A percentile compares a stretch with the other conserved stretches of the same genome.
These are phyloP conservation scores for Enteromius afrohamiltoni DNA, from an alignment of 2,797 vertebrate genomes.

Conservation along the genomic window DNA sequence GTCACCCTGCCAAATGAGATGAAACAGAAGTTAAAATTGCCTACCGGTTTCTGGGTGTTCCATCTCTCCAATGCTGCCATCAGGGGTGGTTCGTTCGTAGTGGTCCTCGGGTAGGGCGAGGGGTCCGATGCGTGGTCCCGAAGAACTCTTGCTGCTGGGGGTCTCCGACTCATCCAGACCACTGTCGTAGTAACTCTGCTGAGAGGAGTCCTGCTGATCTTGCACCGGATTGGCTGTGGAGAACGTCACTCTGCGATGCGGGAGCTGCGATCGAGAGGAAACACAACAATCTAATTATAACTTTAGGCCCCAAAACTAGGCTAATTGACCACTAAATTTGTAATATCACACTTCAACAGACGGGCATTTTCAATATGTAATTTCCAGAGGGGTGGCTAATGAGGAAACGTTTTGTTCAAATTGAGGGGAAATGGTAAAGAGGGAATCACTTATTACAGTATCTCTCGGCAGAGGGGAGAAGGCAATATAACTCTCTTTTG, in stretches of 20 bases:
- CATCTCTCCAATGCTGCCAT: conserved; percentile 98
- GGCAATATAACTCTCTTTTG: conserved; percentile 40
- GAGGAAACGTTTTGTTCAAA: conserved; percentile 56
- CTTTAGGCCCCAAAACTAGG: conserved; percentile 53
- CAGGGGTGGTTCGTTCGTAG: conserved; percentile 97
- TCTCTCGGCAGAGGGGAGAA: conserved; percentile 35
- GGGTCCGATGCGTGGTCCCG: conserved; percentile 94
- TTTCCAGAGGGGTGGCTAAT: conserved; percentile 56
- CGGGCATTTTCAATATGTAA: conserved; percentile 45
- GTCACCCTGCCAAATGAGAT: conserved; percentile 52
- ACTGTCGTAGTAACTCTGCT: conserved; percentile 98
- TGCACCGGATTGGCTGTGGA: conserved; percentile 95
- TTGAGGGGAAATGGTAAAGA: conserved; percentile 46
- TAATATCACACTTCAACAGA: conserved; percentile 62
- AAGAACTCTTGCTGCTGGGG: conserved; percentile 98
- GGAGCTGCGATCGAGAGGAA: conserved; percentile 79
- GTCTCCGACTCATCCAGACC: conserved; percentile 98
- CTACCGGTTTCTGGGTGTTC: conserved; percentile 98
- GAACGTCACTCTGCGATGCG: conserved; percentile 98
- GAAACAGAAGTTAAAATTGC: conserved; percentile 31
- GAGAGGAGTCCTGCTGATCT: conserved; percentile 96
- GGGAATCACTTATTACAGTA: conserved; percentile 25
- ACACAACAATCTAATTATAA: conserved; percentile 60
- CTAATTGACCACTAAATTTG: conserved; percentile 66
- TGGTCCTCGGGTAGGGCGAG: conserved; percentile 97